Evolutionary conservation across 2,113 vertebrate genomes (phyloP).

Genomic region (Phoenicopterus ruber): DNA sequence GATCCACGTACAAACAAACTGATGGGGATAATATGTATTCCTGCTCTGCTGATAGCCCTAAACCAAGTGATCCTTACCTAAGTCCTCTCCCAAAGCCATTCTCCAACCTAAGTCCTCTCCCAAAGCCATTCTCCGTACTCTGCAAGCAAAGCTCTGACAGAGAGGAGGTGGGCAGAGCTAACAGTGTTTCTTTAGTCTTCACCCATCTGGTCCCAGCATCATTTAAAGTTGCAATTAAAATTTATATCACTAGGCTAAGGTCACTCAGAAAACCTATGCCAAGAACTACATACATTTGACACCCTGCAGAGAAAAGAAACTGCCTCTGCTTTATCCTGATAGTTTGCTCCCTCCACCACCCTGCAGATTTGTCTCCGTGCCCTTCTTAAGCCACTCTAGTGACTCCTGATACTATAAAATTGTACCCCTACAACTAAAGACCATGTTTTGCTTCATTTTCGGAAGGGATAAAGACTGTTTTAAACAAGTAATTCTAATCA

Average conservation of each 20-base stretch:
- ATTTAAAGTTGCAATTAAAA: conserved; percentile 36
- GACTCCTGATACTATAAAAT: background rate
- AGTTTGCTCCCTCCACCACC: background rate
- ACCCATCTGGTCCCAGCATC: background rate
- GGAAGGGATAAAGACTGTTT: background rate
- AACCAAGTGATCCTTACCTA: background rate
- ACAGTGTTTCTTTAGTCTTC: background rate
- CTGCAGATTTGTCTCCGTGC: accelerated
- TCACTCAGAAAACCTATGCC: conserved; percentile 23
- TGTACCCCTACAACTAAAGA: background rate
- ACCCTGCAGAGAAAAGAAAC: conserved; percentile 21
- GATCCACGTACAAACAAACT: background rate
- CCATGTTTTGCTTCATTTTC: background rate
- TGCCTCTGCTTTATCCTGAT: background rate
- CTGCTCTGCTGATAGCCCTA: background rate
- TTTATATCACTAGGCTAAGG: conserved; percentile 25
- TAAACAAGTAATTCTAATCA: background rate
- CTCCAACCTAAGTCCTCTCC: background rate
- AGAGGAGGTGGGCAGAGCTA: background rate
- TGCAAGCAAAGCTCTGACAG: background rate
- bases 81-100: background rate
- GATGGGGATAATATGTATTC: background rate
- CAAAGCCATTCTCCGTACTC: background rate
- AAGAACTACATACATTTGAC: conserved; percentile 8
- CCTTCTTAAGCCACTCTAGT: background rate